phyloP scores from a whole-genome alignment of 2,113 vertebrate genomes.

The Stictonetta naevosa region DNA sequence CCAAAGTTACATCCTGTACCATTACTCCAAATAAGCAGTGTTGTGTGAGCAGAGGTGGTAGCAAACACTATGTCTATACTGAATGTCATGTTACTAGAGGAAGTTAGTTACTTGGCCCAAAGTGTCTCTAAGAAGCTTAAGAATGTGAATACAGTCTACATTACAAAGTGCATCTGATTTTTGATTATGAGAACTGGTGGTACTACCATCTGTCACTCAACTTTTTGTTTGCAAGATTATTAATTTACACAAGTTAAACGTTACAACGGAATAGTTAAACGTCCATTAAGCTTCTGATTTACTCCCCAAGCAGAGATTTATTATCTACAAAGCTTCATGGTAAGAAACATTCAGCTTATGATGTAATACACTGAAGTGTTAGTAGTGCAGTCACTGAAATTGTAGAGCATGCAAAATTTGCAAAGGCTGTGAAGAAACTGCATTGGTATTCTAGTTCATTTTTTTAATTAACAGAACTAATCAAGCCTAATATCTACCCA shows the following conservation, averaged over 20 bases:
- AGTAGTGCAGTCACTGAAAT: slow-evolving; percentile 27
- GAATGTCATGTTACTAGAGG: background rate
- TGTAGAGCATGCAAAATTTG: slow-evolving; percentile 56
- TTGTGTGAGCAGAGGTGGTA: background rate
- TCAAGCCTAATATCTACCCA: slow-evolving; percentile 4
- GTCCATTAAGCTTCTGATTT: slow-evolving; percentile 6
- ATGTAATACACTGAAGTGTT: background rate
- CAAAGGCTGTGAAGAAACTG: slow-evolving; percentile 18
- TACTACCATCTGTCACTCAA: background rate
- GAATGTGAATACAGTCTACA: background rate
- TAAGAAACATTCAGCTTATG: background rate
- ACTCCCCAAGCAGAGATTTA: background rate
- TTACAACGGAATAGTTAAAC: background rate
- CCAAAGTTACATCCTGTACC: background rate
- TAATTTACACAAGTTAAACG: background rate
- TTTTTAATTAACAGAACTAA: background rate
- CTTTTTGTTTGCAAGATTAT: background rate
- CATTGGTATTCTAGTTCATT: background rate
- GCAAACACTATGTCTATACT: background rate
- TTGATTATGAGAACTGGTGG: background rate
- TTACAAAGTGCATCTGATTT: background rate
- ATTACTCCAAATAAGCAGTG: background rate
- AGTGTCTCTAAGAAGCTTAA: background rate
- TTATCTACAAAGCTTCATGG: background rate
- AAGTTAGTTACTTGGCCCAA: background rate